Evolutionary conservation across 2,888 invertebrate genomes (phyloP).

Genomic region (Hydrotaea cyrtoneurina): DNA sequence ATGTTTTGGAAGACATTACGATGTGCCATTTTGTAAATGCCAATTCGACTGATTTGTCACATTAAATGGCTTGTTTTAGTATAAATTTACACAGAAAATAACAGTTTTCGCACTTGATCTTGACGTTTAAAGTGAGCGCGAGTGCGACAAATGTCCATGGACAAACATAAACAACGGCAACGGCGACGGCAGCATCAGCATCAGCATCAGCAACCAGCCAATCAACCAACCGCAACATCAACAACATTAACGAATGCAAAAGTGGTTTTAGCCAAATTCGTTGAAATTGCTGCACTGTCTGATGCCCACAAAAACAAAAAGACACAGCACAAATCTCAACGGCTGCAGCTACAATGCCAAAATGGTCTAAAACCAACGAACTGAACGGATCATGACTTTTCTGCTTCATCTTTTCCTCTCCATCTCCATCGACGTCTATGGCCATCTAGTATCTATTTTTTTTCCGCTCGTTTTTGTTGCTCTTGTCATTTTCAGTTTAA

Average conservation of each 20-base stretch:
- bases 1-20: conserved; percentile 56
- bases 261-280: conserved; percentile 70
- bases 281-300: conserved; percentile 60
- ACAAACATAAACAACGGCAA: conserved; percentile 14
- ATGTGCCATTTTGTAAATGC: conserved; percentile 63
- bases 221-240: conserved; percentile 28
- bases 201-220: not conserved
- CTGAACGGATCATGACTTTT: conserved; percentile 54
- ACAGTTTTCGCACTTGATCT: conserved; percentile 69
- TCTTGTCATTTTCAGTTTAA: conserved; percentile 30
- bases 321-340: conserved; percentile 46
- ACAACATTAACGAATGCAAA: conserved; percentile 58
- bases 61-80: conserved; percentile 66
- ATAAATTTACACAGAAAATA: conserved; percentile 62
- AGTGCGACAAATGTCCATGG: conserved; percentile 20
- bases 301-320: not conserved
- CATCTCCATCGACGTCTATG: not conserved
- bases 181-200: conserved; percentile 26
- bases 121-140: conserved; percentile 45
- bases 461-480: conserved; percentile 8
- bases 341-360: conserved; percentile 35
- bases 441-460: not conserved
- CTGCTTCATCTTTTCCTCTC: conserved; percentile 23
- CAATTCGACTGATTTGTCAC: conserved; percentile 66
- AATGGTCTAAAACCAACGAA: conserved; percentile 49